Evolutionary conservation across 2,797 vertebrate genomes (phyloP).

Genomic region (Scyliorhinus canicula): DNA sequence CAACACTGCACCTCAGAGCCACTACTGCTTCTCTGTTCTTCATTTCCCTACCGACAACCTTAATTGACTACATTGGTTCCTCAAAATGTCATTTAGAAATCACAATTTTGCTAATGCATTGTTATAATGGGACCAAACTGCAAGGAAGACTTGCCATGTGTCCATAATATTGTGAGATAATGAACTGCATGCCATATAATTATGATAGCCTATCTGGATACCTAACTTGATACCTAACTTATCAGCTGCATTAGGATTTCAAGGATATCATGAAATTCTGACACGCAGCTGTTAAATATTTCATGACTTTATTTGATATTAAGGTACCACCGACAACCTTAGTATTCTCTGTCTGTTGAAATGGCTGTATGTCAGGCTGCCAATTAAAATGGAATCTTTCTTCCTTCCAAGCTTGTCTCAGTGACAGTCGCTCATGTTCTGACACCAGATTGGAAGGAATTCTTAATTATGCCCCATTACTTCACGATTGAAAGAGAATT

Average conservation of each 20-base stretch:
- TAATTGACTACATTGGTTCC: not conserved
- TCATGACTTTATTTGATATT: conserved; percentile 35
- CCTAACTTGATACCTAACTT: not conserved
- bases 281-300: conserved; percentile 15
- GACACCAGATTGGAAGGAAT: conserved; percentile 26
- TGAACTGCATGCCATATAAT: not conserved
- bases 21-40: not conserved
- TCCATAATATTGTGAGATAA: not conserved
- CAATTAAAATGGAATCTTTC: conserved; percentile 32
- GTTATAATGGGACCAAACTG: not conserved
- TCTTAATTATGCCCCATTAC: conserved; percentile 21
- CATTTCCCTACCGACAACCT: not conserved
- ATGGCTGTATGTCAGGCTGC: not conserved
- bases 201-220: not conserved
- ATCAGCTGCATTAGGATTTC: conserved; percentile 4
- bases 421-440: conserved; percentile 16
- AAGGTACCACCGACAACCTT: not conserved
- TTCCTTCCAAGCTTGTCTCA: not conserved
- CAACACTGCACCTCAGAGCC: not conserved
- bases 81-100: not conserved
- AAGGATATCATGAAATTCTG: conserved; percentile 23
- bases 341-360: not conserved
- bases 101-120: not conserved
- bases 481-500: conserved; percentile 18
- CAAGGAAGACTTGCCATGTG: not conserved